Base-by-base conservation (phyloP, 2,113 vertebrate species). In the Pachypanchax playfairii region DNA sequence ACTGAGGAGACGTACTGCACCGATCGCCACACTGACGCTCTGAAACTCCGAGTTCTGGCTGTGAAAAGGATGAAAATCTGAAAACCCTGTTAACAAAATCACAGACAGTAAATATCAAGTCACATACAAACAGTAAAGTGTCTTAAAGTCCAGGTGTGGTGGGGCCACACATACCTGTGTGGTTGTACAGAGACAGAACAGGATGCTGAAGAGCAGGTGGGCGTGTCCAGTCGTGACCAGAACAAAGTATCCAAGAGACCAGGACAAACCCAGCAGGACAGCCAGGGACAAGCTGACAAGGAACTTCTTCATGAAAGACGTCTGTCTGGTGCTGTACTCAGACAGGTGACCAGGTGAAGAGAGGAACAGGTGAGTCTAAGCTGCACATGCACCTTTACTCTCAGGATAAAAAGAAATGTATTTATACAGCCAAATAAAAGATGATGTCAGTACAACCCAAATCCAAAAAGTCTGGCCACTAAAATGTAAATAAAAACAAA, bases 101-200 rank as follows among this genome's bases (percentile, higher is more conserved):
- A 14, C 13, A 2, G n/a, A n/a, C n/a, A n/a, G n/a, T n/a, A n/a
- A n/a, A 15, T 3, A 11, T 15, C 1, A 4, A 9, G 13, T 1
- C 38, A 41, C 17, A 41, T 6, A 41, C 17, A 12, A 35, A 3
- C 4, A 41, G 38, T 18, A 41, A 39, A 39, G 15, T 28, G 25
- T 22, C 24, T 2, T 44, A 6, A 35, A 12, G 0, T 13, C 1
- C 13, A 17, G 44, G 20, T 24, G 20, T 21, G 12, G 0, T 8
- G 13, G 47, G 10, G 10, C 2, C 3, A 31, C 12, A 4, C 10
- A 0, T 14, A 89, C 88, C 81, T 87, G 86, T 33, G 85, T 87
- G 49, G 73, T 73, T 9, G 73, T 92, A 7, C 87, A 87, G 81
- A 91, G 1, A n/a, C 89, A 92, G 77, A 94, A 93, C 5, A 86